A percentile compares a stretch with the other conserved stretches of the same genome.
Conservation (phyloP, 2,113 vertebrate species). For the Sinocyclocheilus grahami region DNA sequence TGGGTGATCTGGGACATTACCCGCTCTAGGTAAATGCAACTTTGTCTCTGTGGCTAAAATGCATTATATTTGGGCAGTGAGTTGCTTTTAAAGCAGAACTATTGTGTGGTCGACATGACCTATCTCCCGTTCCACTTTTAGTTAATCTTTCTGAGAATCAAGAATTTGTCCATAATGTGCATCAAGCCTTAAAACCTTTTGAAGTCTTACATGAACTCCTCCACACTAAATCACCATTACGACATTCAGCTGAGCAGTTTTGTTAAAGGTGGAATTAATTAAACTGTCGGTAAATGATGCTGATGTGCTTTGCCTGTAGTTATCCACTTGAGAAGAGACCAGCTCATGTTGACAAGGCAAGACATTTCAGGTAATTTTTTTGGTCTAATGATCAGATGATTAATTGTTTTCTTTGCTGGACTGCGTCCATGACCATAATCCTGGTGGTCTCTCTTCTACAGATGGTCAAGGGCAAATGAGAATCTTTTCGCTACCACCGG, state of each 20-base stretch:
- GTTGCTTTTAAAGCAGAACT: background rate
- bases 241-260: background rate
- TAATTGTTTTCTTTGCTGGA: background rate
- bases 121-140: background rate
- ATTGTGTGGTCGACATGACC: background rate
- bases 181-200: background rate
- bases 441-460: slow-evolving; percentile 60
- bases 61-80: background rate
- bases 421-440: slow-evolving; percentile 2
- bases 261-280: background rate
- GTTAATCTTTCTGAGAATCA: background rate
- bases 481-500: slow-evolving; percentile 93
- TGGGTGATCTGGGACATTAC: slow-evolving; percentile 98
- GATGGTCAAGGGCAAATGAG: slow-evolving; percentile 92
- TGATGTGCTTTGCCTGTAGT: slow-evolving; percentile 70
- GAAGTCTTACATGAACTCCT: background rate
- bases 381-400: background rate
- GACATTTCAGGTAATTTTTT: slow-evolving; percentile 82
- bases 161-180: background rate
- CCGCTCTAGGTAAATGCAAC: slow-evolving; percentile 84
- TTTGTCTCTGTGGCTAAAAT: background rate
- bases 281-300: background rate
- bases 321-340: slow-evolving; percentile 94
- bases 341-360: slow-evolving; percentile 87
- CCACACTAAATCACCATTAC: slow-evolving; percentile 21